Evolutionary conservation across 2,888 invertebrate genomes (phyloP).

Genomic region (Meghimatium bilineatum): DNA sequence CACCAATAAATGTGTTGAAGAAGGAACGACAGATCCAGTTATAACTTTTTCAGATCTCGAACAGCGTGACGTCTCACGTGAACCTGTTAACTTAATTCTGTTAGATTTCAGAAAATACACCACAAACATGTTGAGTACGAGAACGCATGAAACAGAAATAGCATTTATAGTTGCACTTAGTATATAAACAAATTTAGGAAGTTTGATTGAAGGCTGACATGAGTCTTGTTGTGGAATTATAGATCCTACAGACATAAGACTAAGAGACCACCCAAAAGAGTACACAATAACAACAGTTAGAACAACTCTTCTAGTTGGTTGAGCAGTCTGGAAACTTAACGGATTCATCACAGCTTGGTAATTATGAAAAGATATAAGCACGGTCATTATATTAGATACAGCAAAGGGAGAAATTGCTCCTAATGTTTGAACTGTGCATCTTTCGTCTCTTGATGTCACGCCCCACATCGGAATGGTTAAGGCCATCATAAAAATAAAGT

Average conservation of each 20-base stretch:
- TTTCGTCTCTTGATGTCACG: background rate
- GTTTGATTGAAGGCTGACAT: background rate
- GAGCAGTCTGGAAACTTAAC: background rate
- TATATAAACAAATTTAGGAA: background rate
- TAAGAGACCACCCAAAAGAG: background rate
- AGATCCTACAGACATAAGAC: slow-evolving; percentile 8
- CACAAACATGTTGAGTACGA: background rate
- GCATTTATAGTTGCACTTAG: background rate
- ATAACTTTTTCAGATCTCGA: too few species aligned
- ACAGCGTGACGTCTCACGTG: background rate
- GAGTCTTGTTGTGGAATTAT: background rate
- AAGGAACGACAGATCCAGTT: too few species aligned
- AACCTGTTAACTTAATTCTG: background rate
- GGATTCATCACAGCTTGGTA: background rate
- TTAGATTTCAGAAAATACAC: background rate
- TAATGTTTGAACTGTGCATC: background rate
- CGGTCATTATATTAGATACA: background rate
- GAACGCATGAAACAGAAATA: background rate
- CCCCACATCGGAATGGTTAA: background rate
- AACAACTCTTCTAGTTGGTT: background rate
- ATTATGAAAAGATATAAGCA: background rate
- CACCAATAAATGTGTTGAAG: background rate
- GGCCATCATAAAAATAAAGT: slow-evolving; percentile 5
- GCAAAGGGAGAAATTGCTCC: background rate
- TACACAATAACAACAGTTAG: background rate